A percentile compares a stretch with the other conserved stretches of the same genome.
Conservation (phyloP, 2,113 vertebrate species). For the Etia nguti region DNA sequence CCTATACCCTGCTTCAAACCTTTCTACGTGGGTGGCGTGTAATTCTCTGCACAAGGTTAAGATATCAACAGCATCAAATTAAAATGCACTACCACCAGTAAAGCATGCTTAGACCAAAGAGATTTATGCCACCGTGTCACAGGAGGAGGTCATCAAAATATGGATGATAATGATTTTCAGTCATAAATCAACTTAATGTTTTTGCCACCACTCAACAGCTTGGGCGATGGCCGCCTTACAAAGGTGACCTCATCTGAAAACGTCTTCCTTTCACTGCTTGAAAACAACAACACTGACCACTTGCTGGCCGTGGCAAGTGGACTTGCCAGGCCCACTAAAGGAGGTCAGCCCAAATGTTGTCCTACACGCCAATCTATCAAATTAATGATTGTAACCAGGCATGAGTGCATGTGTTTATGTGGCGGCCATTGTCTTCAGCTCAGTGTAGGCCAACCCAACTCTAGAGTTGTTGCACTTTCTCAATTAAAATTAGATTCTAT, state of each 20-base stretch:
- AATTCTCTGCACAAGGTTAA: constrained; percentile 10
- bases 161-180: constrained; percentile 28
- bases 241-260: constrained; percentile 45
- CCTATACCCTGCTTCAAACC: constrained; percentile 11
- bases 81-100: background rate
- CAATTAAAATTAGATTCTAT: background rate
- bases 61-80: constrained; percentile 21
- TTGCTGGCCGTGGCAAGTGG: background rate
- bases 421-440: background rate
- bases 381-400: constrained; percentile 33
- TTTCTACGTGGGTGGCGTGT: background rate
- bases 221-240: background rate
- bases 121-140: constrained; percentile 15
- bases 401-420: background rate
- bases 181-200: constrained; percentile 33
- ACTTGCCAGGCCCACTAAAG: background rate
- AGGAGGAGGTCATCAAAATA: constrained; percentile 29
- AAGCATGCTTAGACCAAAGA: background rate
- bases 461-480: background rate
- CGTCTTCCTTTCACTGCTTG: background rate
- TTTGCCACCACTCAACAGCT: background rate
- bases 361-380: constrained; percentile 29
- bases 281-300: background rate
- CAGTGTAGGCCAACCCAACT: background rate
- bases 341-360: constrained; percentile 22